Evolutionary conservation across 1,140 invertebrate species (phyloP), one percentile per base, ranked within the genome.

Genomic region (Drosophila parvula): DNA sequence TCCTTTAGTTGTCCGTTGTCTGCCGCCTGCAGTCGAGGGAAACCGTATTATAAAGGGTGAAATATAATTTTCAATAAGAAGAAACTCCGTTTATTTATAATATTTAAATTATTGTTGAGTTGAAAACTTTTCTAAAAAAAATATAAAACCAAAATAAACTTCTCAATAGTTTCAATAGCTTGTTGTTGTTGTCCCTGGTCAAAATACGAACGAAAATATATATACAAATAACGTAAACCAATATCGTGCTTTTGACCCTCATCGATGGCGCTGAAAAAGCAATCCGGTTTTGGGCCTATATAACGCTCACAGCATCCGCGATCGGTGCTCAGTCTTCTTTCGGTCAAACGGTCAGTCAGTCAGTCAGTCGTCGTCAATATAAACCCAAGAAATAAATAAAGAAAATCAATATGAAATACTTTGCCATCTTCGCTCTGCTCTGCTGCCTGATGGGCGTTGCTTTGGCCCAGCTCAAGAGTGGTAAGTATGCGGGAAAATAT

Each of bases 281-380:
- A 12, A 45, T 32, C 83, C 79, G 79, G 83, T 82, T 55, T 88
- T 79, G 32, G 40, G 84, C 32, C 79, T 88, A 88, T 88, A 88
- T 51, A 86, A 79, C 11, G 30, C 40, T 18, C 22, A 0, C 48
- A 60, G 12, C 48, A n/a, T 38, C 30, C 32, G 9, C 22, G 43
- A 36, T 18, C 8, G 5, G 6, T 7, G 10, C n/a, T 79, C 83
- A 86, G 83, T 86, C 76, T 51, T 43, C 64, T 41, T 57, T 55
- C 56, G 40, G 40, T n/a, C 22, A 53, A 56, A 32, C 43, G 6
- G 30, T 34, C 48, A 51, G 16, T 34, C 10, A 34, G 30, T 34
- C 48, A 51, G 16, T 34, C 10, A 34, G 48, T 53, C 22, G 22
- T 22, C 30, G 57, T 28, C 41, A 30, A 14, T n/a, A 45, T 30